Base-by-base conservation (phyloP, 2,797 vertebrate genomes). In the Glossophaga mutica region DNA sequence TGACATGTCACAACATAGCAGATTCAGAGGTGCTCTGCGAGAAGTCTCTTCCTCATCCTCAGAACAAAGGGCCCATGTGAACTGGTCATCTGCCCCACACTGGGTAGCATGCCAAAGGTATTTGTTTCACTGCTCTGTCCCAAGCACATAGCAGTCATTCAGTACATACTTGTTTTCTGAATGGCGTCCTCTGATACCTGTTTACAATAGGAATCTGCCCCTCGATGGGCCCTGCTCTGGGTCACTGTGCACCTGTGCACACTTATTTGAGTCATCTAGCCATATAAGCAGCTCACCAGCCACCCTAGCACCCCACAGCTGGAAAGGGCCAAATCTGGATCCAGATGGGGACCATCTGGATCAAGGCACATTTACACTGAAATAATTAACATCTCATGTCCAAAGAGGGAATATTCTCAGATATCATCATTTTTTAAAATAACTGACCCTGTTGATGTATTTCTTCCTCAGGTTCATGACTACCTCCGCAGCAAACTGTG, bases 401-500 rank as follows among this genome's bases (percentile, higher is more conserved):
- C 9, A 3, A 42, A 48, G 48, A 67, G 14, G 22, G 15, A 7
- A 16, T 14, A 1, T 9, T 62, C 55, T 8, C 18, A 44, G 78
- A 68, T 78, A 29, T 2, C 14, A 46, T 42, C 29, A 5, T 37
- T 21, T 32, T 82, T 29, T 16, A 5, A 48, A 34, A 1, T 29
- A 50, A 68, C 24, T 81, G 19, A 42, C 55, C 85, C 2, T 6
- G 42, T 52, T 22, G 0, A 0, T 90, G 39, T 82, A 11, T 96
- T 82, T 94, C 89, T 83, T 34, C 65, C 59, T 97, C 98, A 99
- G 99, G 99, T 99, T 70, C 99, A 99, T 1, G 99, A 99, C 98
- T 99, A 99, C 98, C 99, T 99, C 98, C 99, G 99, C 92, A 99
- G 99, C 98, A 99, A 99, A 98, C 98, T 99, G 71, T 99, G 99